A percentile compares a stretch with the other conserved stretches of the same genome.
Evolutionary conservation across 2,797 vertebrate species (phyloP).

Genomic region (Selene dorsalis): DNA sequence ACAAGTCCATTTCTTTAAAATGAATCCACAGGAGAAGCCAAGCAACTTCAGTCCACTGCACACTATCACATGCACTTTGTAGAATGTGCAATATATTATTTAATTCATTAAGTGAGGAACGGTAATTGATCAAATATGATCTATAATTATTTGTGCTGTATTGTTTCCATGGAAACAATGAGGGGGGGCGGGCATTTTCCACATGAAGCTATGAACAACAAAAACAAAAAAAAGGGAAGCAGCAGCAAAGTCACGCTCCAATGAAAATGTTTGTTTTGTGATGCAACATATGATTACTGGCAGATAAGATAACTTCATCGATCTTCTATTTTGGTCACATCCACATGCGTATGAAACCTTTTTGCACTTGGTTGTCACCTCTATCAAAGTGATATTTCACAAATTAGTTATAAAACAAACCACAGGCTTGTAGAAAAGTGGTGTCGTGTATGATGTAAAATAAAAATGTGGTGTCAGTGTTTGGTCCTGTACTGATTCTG

Average conservation of each 20-base stretch:
- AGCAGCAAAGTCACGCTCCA: background rate
- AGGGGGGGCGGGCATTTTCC: background rate
- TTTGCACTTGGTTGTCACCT: background rate
- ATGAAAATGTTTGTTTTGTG: too few relatives aligned
- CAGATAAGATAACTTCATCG: background rate
- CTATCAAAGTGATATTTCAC: background rate
- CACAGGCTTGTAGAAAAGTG: background rate
- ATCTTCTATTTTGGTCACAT: background rate
- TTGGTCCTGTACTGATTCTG: background rate
- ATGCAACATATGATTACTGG: too few relatives aligned
- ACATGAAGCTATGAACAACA: background rate
- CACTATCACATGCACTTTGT: background rate
- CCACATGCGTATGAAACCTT: background rate
- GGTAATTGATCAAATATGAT: constrained; percentile 16
- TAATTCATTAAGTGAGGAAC: background rate
- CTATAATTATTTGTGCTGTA: background rate
- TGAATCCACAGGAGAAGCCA: constrained; percentile 43
- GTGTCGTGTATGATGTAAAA: background rate
- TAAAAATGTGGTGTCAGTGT: background rate
- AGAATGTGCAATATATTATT: background rate
- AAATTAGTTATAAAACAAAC: background rate
- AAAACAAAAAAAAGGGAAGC: background rate
- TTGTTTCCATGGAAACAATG: constrained; percentile 38
- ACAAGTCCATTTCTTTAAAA: background rate
- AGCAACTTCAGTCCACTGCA: constrained; percentile 32